phyloP scores from a whole-genome alignment of 2,797 vertebrate genomes.

The Typhlichthys eigenmanni region DNA sequence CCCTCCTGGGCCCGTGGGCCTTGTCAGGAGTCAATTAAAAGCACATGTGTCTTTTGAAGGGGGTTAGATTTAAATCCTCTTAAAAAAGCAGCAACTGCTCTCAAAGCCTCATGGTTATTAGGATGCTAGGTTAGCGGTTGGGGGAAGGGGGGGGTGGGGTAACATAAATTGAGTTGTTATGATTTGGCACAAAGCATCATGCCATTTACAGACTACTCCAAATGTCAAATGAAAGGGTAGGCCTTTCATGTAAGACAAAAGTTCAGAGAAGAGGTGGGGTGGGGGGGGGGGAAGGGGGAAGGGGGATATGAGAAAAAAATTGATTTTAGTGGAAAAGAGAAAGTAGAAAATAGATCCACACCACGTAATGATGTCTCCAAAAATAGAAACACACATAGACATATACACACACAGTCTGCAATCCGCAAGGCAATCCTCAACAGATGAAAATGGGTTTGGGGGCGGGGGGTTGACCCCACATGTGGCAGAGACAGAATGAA shows the following conservation, averaged over 20 bases:
- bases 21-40: slow-evolving; percentile 24
- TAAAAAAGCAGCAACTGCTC: slow-evolving; percentile 7
- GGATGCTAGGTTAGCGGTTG: neutral
- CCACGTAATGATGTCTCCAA: slow-evolving; percentile 68
- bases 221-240: slow-evolving; percentile 63
- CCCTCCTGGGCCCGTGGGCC: slow-evolving; percentile 14
- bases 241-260: slow-evolving; percentile 35
- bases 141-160: slow-evolving; percentile 1
- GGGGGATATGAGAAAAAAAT: neutral
- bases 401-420: neutral
- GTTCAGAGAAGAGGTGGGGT: slow-evolving; percentile 19
- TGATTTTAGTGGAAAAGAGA: slow-evolving; percentile 39
- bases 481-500: slow-evolving; percentile 27
- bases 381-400: slow-evolving; percentile 41
- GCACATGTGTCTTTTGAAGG: slow-evolving; percentile 22
- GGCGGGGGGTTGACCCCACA: slow-evolving; percentile 24
- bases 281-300: slow-evolving; percentile 4
- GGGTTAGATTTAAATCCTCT: slow-evolving; percentile 9
- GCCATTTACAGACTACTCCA: slow-evolving; percentile 66
- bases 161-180: slow-evolving; percentile 64
- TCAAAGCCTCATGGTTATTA: slow-evolving; percentile 10
- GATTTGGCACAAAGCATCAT: slow-evolving; percentile 64
- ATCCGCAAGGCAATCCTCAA: slow-evolving; percentile 10
- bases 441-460: neutral
- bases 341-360: slow-evolving; percentile 66